Conservation (phyloP, 1,140 invertebrate genomes). For the Batillaria attramentaria region DNA sequence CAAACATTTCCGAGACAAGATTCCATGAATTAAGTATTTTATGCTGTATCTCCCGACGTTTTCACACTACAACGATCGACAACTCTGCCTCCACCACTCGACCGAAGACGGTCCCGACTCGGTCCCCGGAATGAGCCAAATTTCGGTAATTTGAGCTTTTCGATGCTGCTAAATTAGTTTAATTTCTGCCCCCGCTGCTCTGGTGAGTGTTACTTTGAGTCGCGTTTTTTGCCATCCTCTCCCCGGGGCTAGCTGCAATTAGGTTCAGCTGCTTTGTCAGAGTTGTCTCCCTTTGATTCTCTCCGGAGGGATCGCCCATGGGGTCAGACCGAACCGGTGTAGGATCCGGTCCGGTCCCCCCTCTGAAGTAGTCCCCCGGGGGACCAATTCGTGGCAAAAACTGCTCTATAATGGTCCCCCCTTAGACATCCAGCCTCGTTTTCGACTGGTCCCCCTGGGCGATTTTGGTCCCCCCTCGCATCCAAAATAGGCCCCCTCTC, state of each 20-base stretch:
- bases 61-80: background rate
- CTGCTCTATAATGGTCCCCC: no score
- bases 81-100: background rate
- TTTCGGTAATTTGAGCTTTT: background rate
- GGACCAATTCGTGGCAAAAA: no score
- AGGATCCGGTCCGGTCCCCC: no score
- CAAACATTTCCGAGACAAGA: background rate
- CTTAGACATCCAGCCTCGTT: no score
- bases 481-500: no score
- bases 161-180: background rate
- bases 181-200: background rate
- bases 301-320: background rate
- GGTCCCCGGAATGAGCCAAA: background rate
- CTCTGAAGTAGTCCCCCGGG: no score
- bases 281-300: slow-evolving; percentile 11
- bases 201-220: background rate
- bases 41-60: background rate
- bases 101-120: background rate
- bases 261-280: background rate
- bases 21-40: background rate
- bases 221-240: background rate
- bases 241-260: background rate
- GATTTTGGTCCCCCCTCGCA: no score
- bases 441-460: no score
- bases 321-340: background rate